A percentile compares a stretch with the other conserved stretches of the same genome.
Conservation (phyloP, 2,797 vertebrate species). For the Steatocranus sp. region DNA sequence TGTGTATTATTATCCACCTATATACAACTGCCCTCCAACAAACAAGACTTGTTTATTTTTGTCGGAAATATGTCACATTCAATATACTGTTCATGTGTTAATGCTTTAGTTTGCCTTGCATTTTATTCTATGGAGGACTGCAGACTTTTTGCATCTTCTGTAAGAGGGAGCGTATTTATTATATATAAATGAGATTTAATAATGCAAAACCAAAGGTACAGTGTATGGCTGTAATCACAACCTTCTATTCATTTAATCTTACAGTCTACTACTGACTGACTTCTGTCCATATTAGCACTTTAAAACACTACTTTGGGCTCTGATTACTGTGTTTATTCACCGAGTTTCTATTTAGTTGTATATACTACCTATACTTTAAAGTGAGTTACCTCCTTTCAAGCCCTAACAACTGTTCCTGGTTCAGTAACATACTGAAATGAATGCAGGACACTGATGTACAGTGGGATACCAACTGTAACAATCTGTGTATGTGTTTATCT, state of each 20-base stretch:
- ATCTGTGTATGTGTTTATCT: neutral
- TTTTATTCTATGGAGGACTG: neutral
- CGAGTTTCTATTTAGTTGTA: neutral
- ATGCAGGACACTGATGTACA: conserved; percentile 76
- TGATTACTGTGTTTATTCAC: neutral
- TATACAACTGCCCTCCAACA: neutral
- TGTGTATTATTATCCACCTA: neutral
- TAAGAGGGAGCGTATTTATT: neutral
- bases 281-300: neutral
- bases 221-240: neutral
- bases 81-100: neutral
- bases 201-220: neutral
- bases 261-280: neutral
- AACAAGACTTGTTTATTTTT: neutral
- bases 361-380: neutral
- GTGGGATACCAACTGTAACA: conserved; percentile 66
- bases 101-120: neutral
- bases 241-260: neutral
- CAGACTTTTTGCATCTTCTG: neutral
- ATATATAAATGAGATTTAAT: neutral
- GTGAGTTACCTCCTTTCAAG: neutral
- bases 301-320: neutral
- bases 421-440: conserved; percentile 20
- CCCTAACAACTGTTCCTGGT: neutral
- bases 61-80: neutral